Evolutionary conservation across 2,113 vertebrate genomes (phyloP).

Genomic region (Fukomys damarensis): DNA sequence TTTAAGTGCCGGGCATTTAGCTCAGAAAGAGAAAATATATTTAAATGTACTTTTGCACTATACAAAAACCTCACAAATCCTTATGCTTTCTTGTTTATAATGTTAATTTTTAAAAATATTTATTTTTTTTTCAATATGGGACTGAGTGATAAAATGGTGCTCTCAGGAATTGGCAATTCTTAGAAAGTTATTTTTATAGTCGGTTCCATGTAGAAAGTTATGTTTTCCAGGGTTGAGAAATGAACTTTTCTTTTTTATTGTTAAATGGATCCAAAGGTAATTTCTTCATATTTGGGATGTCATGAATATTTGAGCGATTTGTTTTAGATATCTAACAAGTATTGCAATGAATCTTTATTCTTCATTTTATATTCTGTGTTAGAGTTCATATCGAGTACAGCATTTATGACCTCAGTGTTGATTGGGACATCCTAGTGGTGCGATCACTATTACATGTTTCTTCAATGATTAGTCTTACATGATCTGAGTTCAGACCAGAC

Average conservation of each 20-base stretch:
- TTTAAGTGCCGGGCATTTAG: no score
- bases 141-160: not conserved
- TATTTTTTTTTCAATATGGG: not conserved
- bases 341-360: not conserved
- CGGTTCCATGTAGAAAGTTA: not conserved
- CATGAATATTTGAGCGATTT: not conserved
- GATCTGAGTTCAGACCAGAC: no score
- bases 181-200: not conserved
- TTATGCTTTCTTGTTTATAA: not conserved
- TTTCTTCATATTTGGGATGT: not conserved
- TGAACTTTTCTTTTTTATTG: not conserved
- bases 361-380: not conserved
- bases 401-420: no score
- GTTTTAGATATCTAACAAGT: not conserved
- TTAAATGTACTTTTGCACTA: not conserved
- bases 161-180: not conserved
- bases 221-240: not conserved
- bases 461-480: no score
- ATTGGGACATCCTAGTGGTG: no score
- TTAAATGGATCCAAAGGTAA: not conserved
- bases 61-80: not conserved
- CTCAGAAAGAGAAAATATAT: no score
- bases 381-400: no score
- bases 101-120: not conserved
- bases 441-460: no score